These are phyloP conservation scores for Campoletis sonorensis DNA, from an alignment of 1,140 invertebrate genomes.

Conservation along the genomic window DNA sequence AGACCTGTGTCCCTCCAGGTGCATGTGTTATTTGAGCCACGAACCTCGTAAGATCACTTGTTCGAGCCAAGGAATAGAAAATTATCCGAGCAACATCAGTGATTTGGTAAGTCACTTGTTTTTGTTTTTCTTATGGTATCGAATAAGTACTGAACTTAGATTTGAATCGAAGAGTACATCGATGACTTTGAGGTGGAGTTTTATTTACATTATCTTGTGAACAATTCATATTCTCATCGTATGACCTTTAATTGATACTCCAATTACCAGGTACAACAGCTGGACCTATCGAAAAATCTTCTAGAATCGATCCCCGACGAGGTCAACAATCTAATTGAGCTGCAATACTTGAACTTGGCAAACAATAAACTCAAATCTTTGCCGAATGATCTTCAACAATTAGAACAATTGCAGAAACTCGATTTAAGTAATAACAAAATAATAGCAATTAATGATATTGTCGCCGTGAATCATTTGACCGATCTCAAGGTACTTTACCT, in stretches of 20 bases:
- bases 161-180: too few relatives aligned
- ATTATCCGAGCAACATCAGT: conserved; percentile 63
- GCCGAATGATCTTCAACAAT: conserved; percentile 56
- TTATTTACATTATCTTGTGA: too few relatives aligned
- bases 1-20: conserved; percentile 57
- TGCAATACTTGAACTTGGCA: conserved; percentile 66
- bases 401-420: conserved; percentile 61
- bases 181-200: too few relatives aligned
- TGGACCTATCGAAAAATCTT: conserved; percentile 68
- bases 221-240: not conserved
- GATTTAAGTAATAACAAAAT: conserved; percentile 64
- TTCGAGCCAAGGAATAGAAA: conserved; percentile 51
- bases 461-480: conserved; percentile 58
- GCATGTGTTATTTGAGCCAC: conserved; percentile 58
- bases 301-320: conserved; percentile 58
- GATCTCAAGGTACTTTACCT: conserved; percentile 62
- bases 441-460: conserved; percentile 48
- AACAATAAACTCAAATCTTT: conserved; percentile 63
- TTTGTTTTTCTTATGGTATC: conserved; percentile 3
- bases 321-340: conserved; percentile 60
- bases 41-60: conserved; percentile 59
- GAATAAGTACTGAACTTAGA: not conserved
- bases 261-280: conserved; percentile 60
- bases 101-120: conserved; percentile 46
- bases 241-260: conserved; percentile 5